Percentiles rank a stretch among this genome's conserved stretches.
These are phyloP conservation scores for Stomorhina lunata DNA, from an alignment of 2,888 invertebrate species.

Conservation along the genomic window DNA sequence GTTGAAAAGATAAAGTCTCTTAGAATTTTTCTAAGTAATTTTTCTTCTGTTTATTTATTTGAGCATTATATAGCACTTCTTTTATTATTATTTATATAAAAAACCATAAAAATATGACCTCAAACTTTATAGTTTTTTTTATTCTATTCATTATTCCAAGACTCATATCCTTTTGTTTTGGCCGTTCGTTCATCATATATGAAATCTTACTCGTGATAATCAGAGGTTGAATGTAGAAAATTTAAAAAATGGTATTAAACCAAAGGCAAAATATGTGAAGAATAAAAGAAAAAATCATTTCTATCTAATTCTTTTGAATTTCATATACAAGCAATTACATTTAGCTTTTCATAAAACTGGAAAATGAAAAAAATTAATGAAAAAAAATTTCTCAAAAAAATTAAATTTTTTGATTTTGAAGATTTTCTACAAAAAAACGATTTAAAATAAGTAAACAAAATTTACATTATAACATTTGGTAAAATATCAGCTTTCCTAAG, in stretches of 20 bases:
- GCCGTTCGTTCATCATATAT: no score
- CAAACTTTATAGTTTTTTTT: constrained; percentile 40
- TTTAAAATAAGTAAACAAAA: no score
- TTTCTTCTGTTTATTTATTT: not conserved
- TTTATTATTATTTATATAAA: constrained; percentile 33
- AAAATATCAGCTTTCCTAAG: no score
- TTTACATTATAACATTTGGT: no score
- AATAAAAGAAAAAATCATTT: constrained; percentile 21
- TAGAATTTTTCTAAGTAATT: constrained; percentile 1
- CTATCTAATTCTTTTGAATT: constrained; percentile 35
- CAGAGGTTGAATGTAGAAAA: constrained; percentile 22
- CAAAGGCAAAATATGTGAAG: constrained; percentile 34
- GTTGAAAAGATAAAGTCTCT: not conserved
- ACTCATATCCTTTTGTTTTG: not conserved
- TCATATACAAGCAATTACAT: constrained; percentile 42
- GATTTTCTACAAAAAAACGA: no score
- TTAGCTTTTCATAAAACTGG: no score
- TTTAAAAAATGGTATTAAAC: constrained; percentile 44
- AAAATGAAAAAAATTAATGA: no score
- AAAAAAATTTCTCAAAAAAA: no score
- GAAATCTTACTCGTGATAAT: constrained; percentile 1
- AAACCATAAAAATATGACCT: constrained; percentile 56
- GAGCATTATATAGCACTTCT: constrained; percentile 5
- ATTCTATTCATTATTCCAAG: constrained; percentile 8
- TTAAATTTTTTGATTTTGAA: no score